phyloP scores from a whole-genome alignment of 2,888 invertebrate species.

The Patella depressa region DNA sequence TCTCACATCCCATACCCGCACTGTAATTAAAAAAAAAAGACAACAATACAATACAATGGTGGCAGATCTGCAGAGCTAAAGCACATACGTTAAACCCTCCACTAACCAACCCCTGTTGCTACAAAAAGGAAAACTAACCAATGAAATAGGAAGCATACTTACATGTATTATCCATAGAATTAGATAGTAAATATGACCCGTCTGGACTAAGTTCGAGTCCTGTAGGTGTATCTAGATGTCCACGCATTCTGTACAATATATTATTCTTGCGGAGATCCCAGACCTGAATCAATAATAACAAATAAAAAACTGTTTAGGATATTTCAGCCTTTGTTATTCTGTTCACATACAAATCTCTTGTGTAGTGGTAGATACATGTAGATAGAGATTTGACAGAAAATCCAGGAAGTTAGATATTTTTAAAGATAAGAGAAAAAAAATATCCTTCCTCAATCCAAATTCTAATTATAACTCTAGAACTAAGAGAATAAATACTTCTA shows the following conservation, averaged over 20 bases:
- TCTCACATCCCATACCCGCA: constrained; percentile 96
- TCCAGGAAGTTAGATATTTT: too few species aligned
- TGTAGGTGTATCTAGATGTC: constrained; percentile 96
- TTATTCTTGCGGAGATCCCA: constrained; percentile 96
- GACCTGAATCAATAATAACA: constrained; percentile 73
- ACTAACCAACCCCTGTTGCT: too few species aligned
- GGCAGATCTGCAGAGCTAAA: background rate
- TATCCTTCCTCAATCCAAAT: too few species aligned
- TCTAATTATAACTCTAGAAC: too few species aligned
- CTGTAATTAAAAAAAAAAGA: constrained; percentile 56
- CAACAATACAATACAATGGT: background rate
- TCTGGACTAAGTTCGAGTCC: constrained; percentile 83
- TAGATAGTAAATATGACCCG: constrained; percentile 86
- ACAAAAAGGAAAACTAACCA: too few species aligned
- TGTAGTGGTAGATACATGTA: background rate
- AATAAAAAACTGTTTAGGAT: background rate
- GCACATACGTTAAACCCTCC: background rate
- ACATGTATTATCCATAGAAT: constrained; percentile 94
- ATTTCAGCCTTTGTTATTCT: background rate
- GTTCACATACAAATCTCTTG: background rate
- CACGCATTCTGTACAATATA: constrained; percentile 84
- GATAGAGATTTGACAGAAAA: too few species aligned
- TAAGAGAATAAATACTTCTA: too few species aligned
- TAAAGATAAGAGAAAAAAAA: too few species aligned
- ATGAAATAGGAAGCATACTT: constrained; percentile 23